phyloP scores from a whole-genome alignment of 2,888 invertebrate species.

The Adineta ricciae region DNA sequence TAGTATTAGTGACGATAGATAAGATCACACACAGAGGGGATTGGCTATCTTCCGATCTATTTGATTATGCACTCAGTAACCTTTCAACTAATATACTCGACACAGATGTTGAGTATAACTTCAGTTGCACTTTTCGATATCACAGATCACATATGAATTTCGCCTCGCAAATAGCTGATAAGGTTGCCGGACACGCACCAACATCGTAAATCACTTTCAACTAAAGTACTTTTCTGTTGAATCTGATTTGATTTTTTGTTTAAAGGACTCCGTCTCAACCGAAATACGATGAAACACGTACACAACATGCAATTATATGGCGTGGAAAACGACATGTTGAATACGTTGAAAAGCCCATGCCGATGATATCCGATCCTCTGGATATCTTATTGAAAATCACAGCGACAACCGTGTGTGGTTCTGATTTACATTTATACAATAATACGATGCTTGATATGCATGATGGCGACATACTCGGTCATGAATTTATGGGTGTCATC shows the following conservation, averaged over 20 bases:
- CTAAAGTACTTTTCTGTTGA: no score
- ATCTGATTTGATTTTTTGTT: not conserved
- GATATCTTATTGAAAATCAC: not conserved
- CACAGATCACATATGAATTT: no score
- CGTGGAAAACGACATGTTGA: not conserved
- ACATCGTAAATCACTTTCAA: not conserved
- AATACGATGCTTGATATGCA: not conserved
- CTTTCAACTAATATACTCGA: no score
- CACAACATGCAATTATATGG: not conserved
- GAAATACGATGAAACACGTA: not conserved
- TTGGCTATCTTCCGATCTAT: no score
- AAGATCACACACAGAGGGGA: no score
- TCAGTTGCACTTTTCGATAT: no score
- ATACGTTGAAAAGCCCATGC: not conserved
- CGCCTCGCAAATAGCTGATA: not conserved
- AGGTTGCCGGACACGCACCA: not conserved
- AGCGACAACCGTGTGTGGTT: not conserved
- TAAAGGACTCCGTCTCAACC: not conserved
- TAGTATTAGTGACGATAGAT: no score
- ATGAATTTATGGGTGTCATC: not conserved
- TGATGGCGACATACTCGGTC: not conserved
- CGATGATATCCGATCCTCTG: not conserved
- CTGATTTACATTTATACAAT: not conserved
- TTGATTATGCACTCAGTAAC: no score
- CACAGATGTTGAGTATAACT: no score